Evolutionary conservation across 2,113 vertebrate species (phyloP), one percentile per base, ranked within the genome.

Genomic region (Ardeotis arabs): DNA sequence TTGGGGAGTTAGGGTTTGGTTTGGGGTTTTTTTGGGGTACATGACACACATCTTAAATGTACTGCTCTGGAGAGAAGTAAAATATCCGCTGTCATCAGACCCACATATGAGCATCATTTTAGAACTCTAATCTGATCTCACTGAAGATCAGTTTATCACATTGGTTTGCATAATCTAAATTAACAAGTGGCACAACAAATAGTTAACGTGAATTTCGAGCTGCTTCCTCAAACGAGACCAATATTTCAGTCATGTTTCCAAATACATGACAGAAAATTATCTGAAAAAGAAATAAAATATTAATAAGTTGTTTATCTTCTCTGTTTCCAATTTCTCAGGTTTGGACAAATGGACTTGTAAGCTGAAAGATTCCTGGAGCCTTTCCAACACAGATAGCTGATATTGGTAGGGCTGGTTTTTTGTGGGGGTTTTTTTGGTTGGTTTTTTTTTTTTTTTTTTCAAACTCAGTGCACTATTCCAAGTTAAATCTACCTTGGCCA

Each of bases 291-390:
- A 89, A 59, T 90, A 94, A 92, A 85, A 87, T 87, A 89, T 73
- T 84, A 87, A 2, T 50, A 74, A 76, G 25, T 66, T 93, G 63
- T 67, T 95, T 56, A 90, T n/a, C 37, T 35, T 35, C 86, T 75
- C 41, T 50, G 53, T 49, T 89, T 49, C 83, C 8, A 78, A 19
- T 70, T 75, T 77, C 45, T 87, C 68, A 19, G 14, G n/a, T 88
- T 94, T 67, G 90, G 56, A 95, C n/a, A 93, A 97, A 88, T 11
- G 23, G 53, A 90, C 80, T 12, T 85, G 35, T 35, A 84, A 91
- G 6, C 35, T 53, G 53, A 93, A 96, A 82, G 47, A 93, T 50
- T 90, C 64, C 67, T 94, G 64, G 35, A 92, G 37, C 37, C 56
- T 69, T 60, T 90, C 59, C 62, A 70, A 91, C 50, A 84, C 9